Percentiles rank a stretch among this genome's conserved stretches.
Conservation (phyloP, 1,140 invertebrate species). For the Zaprionus vittiger region DNA sequence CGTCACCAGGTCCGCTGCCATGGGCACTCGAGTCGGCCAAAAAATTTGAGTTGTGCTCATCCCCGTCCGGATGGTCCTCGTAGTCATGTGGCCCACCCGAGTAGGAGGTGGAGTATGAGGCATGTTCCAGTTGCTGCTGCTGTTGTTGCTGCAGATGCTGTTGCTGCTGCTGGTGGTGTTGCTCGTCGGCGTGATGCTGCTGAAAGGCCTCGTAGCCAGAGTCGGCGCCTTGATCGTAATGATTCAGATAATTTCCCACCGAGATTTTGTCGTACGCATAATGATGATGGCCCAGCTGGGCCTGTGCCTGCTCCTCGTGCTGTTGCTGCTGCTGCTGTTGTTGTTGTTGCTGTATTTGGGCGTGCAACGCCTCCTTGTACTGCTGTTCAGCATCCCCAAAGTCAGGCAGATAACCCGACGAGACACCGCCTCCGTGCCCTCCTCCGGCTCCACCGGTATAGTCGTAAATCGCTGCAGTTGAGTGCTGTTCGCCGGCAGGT, state of each 20-base stretch:
- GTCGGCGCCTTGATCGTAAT: slow-evolving; percentile 63
- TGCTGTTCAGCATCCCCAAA: slow-evolving; percentile 40
- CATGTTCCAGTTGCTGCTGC: slow-evolving; percentile 40
- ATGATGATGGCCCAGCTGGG: slow-evolving; percentile 20
- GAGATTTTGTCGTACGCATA: slow-evolving; percentile 76
- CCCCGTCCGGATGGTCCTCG: slow-evolving; percentile 62
- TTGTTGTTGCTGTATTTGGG: slow-evolving; percentile 23
- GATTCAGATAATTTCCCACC: slow-evolving; percentile 74
- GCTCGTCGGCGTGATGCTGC: slow-evolving; percentile 52
- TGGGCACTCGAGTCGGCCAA: slow-evolving; percentile 55
- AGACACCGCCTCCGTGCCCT: not conserved
- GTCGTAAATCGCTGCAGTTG: slow-evolving; percentile 64
- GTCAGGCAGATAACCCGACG: slow-evolving; percentile 22
- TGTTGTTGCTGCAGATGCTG: slow-evolving; percentile 43
- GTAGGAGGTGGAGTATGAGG: slow-evolving; percentile 54
- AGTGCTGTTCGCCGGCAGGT: slow-evolving; percentile 40
- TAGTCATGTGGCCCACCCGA: slow-evolving; percentile 51
- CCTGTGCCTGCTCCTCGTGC: slow-evolving; percentile 31
- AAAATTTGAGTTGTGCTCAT: slow-evolving; percentile 59
- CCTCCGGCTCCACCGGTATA: slow-evolving; percentile 53
- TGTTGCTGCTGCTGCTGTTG: slow-evolving; percentile 40
- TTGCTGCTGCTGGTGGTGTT: slow-evolving; percentile 52
- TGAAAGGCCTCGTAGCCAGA: slow-evolving; percentile 62
- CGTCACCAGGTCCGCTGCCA: slow-evolving; percentile 29
- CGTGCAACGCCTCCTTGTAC: slow-evolving; percentile 12